phyloP scores from a whole-genome alignment of 1,140 invertebrate species.

The Drosophila asahinai region DNA sequence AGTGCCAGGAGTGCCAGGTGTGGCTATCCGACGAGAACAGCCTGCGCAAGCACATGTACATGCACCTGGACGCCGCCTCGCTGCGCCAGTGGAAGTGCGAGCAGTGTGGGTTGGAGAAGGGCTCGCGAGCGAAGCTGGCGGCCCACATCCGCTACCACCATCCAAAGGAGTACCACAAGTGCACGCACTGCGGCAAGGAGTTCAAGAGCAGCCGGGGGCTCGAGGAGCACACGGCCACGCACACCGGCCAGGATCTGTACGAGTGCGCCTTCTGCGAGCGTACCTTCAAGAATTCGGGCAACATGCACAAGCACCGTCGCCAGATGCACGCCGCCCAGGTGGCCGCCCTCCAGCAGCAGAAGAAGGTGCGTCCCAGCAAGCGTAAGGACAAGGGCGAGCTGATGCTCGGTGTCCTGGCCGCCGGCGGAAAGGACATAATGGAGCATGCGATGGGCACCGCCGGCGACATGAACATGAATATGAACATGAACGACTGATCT shows the following conservation, averaged over 20 bases:
- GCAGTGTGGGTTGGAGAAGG: slow-evolving; percentile 52
- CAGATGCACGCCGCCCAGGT: slow-evolving; percentile 63
- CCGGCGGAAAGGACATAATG: slow-evolving; percentile 15
- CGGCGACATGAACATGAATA: slow-evolving; percentile 6
- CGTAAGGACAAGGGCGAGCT: slow-evolving; percentile 37
- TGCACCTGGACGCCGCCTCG: slow-evolving; percentile 49
- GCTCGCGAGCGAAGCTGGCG: slow-evolving; percentile 40
- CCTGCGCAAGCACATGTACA: slow-evolving; percentile 59
- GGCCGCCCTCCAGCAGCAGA: slow-evolving; percentile 48
- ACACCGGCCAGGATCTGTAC: slow-evolving; percentile 68
- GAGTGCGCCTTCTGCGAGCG: slow-evolving; percentile 66
- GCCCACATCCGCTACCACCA: slow-evolving; percentile 60
- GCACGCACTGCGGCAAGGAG: slow-evolving; percentile 60
- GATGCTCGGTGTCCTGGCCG: slow-evolving; percentile 26
- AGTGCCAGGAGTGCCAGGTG: slow-evolving; percentile 46
- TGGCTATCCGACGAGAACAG: slow-evolving; percentile 60
- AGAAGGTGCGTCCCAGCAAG: slow-evolving; percentile 45
- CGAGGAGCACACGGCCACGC: slow-evolving; percentile 68
- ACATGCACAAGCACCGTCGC: slow-evolving; percentile 72
- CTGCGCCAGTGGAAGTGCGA: slow-evolving; percentile 49
- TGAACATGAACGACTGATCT: slow-evolving; percentile 31
- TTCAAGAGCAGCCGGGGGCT: slow-evolving; percentile 56
- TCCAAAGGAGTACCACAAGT: slow-evolving; percentile 54
- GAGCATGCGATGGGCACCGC: neutral
- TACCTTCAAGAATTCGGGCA: slow-evolving; percentile 64